Conservation (phyloP, 2,888 invertebrate species). For the Eupithecia exiguata region DNA sequence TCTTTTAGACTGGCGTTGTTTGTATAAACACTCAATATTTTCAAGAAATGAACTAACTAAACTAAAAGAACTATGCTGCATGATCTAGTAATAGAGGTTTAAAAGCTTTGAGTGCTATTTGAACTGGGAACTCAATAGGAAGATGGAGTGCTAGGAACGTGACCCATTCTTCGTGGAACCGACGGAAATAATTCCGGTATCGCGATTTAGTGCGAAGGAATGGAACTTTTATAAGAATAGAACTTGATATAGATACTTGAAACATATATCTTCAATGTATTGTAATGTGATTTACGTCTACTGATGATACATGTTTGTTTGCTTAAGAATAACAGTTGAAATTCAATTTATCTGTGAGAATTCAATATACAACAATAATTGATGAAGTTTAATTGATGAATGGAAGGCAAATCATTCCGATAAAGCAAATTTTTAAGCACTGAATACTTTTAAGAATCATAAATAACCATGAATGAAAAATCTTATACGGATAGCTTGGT, state of each 20-base stretch:
- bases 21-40: conserved; percentile 18
- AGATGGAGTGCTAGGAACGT: conserved; percentile 25
- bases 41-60: too few relatives aligned
- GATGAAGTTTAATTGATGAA: not conserved
- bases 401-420: too few relatives aligned
- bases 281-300: not conserved
- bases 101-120: conserved; percentile 27
- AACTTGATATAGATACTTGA: not conserved
- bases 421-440: too few relatives aligned
- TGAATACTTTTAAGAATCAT: too few relatives aligned
- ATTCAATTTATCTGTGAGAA: not conserved
- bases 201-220: conserved; percentile 9
- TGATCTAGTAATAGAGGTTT: conserved; percentile 23
- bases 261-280: not conserved
- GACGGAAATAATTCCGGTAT: conserved; percentile 21
- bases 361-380: not conserved
- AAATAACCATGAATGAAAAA: too few relatives aligned
- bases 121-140: conserved; percentile 28
- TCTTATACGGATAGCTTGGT: too few relatives aligned
- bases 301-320: not conserved
- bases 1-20: not conserved
- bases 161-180: conserved; percentile 19
- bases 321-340: not conserved
- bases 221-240: not conserved
- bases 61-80: conserved; percentile 11